These are phyloP conservation scores for Eumaeus atala DNA, from an alignment of 1,140 invertebrate species.

Conservation along the genomic window DNA sequence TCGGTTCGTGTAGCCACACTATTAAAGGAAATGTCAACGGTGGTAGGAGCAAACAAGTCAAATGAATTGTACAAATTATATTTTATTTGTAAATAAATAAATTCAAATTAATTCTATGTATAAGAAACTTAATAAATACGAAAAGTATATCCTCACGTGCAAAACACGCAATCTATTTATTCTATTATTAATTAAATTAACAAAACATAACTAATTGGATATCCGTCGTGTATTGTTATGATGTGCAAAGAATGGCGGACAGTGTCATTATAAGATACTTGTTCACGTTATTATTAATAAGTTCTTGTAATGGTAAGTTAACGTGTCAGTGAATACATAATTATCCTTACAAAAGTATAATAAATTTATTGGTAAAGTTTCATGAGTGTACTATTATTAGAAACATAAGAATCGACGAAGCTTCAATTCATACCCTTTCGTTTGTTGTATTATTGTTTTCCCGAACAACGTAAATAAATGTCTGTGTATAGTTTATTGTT, in stretches of 20 bases:
- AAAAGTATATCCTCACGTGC: too few species aligned
- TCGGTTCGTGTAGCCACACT: too few species aligned
- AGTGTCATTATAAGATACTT: constrained; percentile 67
- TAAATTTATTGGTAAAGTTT: constrained; percentile 18
- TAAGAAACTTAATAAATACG: too few species aligned
- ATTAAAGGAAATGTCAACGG: too few species aligned
- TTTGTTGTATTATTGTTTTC: constrained; percentile 37
- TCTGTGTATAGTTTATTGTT: not conserved
- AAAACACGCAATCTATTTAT: too few species aligned
- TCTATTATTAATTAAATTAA: too few species aligned
- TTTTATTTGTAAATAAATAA: not conserved
- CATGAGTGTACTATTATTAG: not conserved
- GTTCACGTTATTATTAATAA: constrained; percentile 70
- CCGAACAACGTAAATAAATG: constrained; percentile 15
- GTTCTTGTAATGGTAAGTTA: constrained; percentile 56
- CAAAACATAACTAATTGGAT: constrained; percentile 20
- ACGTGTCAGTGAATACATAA: constrained; percentile 17
- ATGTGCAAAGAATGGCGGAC: constrained; percentile 73
- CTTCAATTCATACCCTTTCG: constrained; percentile 21
- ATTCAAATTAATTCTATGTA: too few species aligned
- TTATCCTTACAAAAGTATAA: not conserved
- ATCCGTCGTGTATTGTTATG: constrained; percentile 59
- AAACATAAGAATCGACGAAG: constrained; percentile 20
- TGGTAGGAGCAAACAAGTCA: too few species aligned
- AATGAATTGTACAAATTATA: not conserved